Conservation (phyloP, 2,888 invertebrate genomes). For the Peribatodes rhomboidaria region DNA sequence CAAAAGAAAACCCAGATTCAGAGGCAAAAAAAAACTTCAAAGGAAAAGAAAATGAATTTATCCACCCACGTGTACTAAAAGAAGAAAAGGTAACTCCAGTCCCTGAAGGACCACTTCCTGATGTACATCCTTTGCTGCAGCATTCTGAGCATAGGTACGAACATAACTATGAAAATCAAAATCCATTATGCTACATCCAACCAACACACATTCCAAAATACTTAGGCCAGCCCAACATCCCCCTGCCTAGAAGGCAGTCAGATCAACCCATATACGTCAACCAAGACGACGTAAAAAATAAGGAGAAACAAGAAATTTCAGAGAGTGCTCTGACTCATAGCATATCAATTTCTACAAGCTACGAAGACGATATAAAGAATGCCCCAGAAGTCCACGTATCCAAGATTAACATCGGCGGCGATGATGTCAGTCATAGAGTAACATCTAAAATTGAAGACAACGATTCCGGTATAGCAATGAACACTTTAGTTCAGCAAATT, state of each 20-base stretch:
- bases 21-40: conserved; percentile 87
- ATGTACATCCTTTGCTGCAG: conserved; percentile 90
- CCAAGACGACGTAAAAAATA: conserved; percentile 76
- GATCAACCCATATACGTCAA: conserved; percentile 83
- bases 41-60: conserved; percentile 85
- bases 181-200: conserved; percentile 83
- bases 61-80: conserved; percentile 79
- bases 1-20: conserved; percentile 74
- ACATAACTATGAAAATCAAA: conserved; percentile 86
- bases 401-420: conserved; percentile 82
- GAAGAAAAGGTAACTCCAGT: conserved; percentile 83
- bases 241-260: conserved; percentile 68
- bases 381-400: conserved; percentile 85
- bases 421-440: conserved; percentile 63
- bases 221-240: conserved; percentile 84
- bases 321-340: conserved; percentile 80
- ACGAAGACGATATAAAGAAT: conserved; percentile 69
- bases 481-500: conserved; percentile 83
- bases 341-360: conserved; percentile 79
- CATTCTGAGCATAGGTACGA: conserved; percentile 93
- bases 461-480: conserved; percentile 93
- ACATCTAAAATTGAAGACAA: conserved; percentile 88
- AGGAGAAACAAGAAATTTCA: conserved; percentile 67
- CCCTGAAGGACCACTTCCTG: conserved; percentile 78
- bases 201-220: conserved; percentile 88